These are phyloP conservation scores for Hydraecia micacea DNA, from an alignment of 2,888 invertebrate genomes.

Conservation along the genomic window DNA sequence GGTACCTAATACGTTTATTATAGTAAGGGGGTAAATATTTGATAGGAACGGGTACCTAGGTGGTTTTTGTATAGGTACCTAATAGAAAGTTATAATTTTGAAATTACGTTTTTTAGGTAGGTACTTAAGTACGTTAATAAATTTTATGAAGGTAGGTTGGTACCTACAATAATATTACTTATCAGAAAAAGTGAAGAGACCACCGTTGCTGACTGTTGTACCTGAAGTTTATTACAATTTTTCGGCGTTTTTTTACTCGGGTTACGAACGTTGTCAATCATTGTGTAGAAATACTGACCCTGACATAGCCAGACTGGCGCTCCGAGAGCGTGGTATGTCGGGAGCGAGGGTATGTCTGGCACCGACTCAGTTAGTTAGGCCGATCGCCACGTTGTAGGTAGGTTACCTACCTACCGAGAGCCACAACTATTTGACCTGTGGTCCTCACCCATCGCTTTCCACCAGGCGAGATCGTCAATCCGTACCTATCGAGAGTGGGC, in stretches of 20 bases:
- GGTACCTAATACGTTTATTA: no score
- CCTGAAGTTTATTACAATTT: background rate
- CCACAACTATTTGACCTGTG: background rate
- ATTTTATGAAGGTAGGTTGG: no score
- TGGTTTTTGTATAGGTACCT: no score
- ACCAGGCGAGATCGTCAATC: background rate
- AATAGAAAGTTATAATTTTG: no score
- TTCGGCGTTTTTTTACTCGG: background rate
- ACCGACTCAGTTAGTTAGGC: slow-evolving; percentile 25
- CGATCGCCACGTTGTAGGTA: slow-evolving; percentile 19
- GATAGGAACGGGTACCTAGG: no score
- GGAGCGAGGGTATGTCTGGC: slow-evolving; percentile 34
- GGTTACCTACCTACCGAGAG: background rate
- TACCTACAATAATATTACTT: background rate
- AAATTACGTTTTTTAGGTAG: no score
- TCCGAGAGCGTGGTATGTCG: slow-evolving; percentile 26
- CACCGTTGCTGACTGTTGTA: background rate
- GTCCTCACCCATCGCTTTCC: background rate
- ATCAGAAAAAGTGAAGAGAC: background rate
- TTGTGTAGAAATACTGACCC: slow-evolving; percentile 36
- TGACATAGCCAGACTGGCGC: slow-evolving; percentile 25
- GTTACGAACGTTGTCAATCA: background rate
- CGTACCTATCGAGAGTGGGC: background rate
- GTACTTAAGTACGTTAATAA: no score
- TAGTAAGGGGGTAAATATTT: no score